Evolutionary conservation across 2,888 invertebrate genomes (phyloP).

Genomic region (Cephus runcator): DNA sequence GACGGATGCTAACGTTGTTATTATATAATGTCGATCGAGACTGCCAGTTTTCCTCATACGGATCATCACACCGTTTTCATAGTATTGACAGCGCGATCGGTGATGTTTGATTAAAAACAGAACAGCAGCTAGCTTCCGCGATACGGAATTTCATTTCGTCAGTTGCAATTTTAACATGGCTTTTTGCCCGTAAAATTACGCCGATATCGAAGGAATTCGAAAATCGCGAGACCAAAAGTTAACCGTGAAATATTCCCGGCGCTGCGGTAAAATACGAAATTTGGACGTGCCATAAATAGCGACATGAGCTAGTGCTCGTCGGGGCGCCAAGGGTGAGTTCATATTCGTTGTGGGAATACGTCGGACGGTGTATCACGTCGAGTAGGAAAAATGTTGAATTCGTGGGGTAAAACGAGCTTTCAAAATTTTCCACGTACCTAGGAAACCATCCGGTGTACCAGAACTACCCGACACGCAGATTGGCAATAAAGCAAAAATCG

Average conservation of each 20-base stretch:
- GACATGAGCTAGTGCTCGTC: neutral
- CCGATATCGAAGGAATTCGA: neutral
- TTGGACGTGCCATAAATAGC: neutral
- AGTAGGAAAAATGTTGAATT: neutral
- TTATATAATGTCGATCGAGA: neutral
- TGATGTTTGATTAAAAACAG: neutral
- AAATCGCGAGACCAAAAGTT: neutral
- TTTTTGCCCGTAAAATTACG: neutral
- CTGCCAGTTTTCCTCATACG: neutral
- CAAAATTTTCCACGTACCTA: neutral
- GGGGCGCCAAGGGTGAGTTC: neutral
- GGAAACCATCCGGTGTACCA: neutral
- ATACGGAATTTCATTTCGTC: neutral
- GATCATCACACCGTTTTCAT: neutral
- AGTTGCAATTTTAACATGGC: neutral
- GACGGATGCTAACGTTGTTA: neutral
- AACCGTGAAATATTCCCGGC: neutral
- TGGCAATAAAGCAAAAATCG: neutral
- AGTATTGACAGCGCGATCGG: neutral
- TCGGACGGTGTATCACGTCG: neutral
- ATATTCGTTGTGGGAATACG: neutral
- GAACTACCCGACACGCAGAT: neutral
- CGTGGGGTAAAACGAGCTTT: neutral
- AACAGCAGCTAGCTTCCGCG: neutral
- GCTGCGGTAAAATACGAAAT: neutral